phyloP scores from a whole-genome alignment of 1,140 invertebrate genomes.

The Melipona quadrifasciata region DNA sequence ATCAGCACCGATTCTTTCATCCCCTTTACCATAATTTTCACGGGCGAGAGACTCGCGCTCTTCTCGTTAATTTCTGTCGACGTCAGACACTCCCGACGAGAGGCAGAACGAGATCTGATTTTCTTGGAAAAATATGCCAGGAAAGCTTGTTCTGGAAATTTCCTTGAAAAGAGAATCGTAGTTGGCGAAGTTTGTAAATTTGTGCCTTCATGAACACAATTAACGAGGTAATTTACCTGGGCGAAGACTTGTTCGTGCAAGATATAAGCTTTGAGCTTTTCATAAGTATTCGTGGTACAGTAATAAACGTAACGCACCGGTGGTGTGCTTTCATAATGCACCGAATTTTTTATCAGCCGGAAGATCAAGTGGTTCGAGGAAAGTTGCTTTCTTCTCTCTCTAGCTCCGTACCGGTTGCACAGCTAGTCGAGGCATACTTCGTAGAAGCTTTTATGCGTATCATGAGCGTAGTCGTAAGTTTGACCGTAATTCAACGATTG shows the following conservation, averaged over 20 bases:
- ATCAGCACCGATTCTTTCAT: neutral
- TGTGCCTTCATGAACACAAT: neutral
- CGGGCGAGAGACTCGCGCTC: neutral
- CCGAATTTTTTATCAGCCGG: neutral
- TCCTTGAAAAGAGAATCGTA: neutral
- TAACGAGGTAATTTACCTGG: neutral
- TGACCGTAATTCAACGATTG: neutral
- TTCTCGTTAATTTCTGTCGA: neutral
- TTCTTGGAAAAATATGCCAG: neutral
- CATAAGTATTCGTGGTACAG: neutral
- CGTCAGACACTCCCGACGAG: neutral
- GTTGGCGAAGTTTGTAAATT: neutral
- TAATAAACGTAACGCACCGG: neutral
- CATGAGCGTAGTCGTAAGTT: neutral
- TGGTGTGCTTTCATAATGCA: neutral
- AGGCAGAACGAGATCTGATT: neutral
- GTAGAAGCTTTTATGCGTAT: constrained; percentile 27
- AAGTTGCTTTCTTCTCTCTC: constrained; percentile 24
- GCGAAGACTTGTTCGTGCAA: neutral
- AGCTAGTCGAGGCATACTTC: constrained; percentile 19
- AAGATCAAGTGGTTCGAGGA: neutral
- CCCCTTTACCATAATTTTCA: neutral
- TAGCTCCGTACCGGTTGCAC: constrained; percentile 1
- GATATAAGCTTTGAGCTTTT: neutral
- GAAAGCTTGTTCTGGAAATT: neutral